A percentile compares a stretch with the other conserved stretches of the same genome.
Conservation (phyloP, 2,113 vertebrate species). For the Nesoenas mayeri region DNA sequence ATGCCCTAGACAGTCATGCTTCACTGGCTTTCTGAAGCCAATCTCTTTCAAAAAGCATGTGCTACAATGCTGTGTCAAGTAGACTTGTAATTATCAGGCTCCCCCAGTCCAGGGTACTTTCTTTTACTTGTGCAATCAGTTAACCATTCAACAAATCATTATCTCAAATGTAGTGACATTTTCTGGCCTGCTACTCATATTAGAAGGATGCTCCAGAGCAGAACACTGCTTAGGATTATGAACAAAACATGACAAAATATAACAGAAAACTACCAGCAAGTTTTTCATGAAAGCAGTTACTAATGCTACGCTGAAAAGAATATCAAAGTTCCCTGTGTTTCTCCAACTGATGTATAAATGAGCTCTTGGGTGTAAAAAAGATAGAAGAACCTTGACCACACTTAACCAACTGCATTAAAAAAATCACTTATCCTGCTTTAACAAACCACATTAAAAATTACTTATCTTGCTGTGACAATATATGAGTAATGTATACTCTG, state of each 20-base stretch:
- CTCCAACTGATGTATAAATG: not conserved
- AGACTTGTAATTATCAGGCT: slow-evolving; percentile 27
- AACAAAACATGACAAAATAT: not conserved
- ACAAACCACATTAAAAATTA: not conserved
- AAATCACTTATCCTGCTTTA: not conserved
- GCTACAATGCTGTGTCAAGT: not conserved
- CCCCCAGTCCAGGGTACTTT: not conserved
- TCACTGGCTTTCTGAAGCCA: not conserved
- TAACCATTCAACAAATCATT: slow-evolving; percentile 51
- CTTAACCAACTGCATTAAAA: not conserved
- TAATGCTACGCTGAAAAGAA: not conserved
- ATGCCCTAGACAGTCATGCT: not conserved
- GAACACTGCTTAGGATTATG: not conserved
- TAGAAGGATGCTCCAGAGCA: not conserved
- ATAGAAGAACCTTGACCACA: not conserved
- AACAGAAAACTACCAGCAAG: not conserved
- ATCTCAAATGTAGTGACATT: not conserved
- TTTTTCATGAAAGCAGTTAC: not conserved
- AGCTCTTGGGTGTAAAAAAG: not conserved
- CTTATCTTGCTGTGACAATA: not conserved
- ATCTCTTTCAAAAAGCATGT: not conserved
- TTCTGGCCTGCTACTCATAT: not conserved
- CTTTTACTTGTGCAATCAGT: slow-evolving; percentile 27
- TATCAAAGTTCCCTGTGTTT: not conserved
- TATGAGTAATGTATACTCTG: not conserved